Evolutionary conservation across 2,113 vertebrate species (phyloP), one percentile per base, ranked within the genome.

Genomic region (Paedocypris sp.): DNA sequence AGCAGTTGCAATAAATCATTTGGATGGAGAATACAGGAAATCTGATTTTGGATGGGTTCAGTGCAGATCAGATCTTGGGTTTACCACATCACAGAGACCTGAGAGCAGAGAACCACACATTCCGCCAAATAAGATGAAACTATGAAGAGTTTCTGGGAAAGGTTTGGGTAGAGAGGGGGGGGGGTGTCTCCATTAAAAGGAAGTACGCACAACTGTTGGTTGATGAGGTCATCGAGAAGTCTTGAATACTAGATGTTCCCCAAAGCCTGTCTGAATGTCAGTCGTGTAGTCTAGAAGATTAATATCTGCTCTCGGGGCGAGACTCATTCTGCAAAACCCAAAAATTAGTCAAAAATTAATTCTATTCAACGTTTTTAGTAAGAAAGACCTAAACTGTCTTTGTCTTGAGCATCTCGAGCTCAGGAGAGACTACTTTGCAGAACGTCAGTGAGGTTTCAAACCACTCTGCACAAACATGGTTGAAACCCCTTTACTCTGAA

Each of bases 401-500:
- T 4, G 15, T 22, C 13, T 39, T 19, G 31, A 38, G 19, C 13
- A 15, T 10, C 38, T 36, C 15, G 52, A n/a, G 67, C 6, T 50
- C 49, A 28, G 41, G 64, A n/a, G 38, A 28, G 38, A 13, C 69
- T 72, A 59, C 54, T 69, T 56, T 49, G 12, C 46, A 51, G 52
- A 72, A 48, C 51, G 60, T 7, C 54, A 72, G 66, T 26, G 69
- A 70, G 70, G 70, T 63, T 59, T 68, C 63, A 68, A 70, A 82
- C 79, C 77, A 69, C 77, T 80, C 47, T 75, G 73, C 75, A 65
- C 77, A 82, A 79, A 83, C 79, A 79, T 49, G 67, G 58, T 72
- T 77, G 59, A 71, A 79, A 74, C 73, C 70, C 47, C 67, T 81
- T 77, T 68, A 73, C 67, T 77, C 66, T 71, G 53, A 65, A 72